Evolutionary conservation across 2,888 invertebrate genomes (phyloP).

Genomic region (Caenorhabditis imperialis): DNA sequence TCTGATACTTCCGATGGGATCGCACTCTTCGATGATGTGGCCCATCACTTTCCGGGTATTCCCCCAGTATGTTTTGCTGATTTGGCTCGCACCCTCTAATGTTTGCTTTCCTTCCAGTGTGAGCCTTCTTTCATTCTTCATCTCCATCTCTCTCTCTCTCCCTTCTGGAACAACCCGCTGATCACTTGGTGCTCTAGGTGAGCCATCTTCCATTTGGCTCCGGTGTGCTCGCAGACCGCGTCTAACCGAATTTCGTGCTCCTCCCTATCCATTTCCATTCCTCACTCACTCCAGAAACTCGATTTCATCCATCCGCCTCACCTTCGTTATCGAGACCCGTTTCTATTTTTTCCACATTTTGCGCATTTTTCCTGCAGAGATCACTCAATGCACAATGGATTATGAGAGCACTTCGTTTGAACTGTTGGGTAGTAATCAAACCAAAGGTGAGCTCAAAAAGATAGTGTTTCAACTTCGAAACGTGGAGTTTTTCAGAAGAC

Average conservation of each 20-base stretch:
- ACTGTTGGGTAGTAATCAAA: constrained; percentile 21
- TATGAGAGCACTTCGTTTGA: constrained; percentile 48
- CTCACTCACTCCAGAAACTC: constrained; percentile 26
- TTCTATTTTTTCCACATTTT: constrained; percentile 5
- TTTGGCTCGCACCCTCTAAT: no score
- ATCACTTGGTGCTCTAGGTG: no score
- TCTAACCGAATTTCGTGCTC: constrained; percentile 36
- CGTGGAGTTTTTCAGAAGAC: constrained; percentile 18
- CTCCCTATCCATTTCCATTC: constrained; percentile 37
- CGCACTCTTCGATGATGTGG: no score
- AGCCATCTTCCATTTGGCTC: constrained; percentile 15
- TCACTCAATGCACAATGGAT: constrained; percentile 42
- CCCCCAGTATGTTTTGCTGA: no score
- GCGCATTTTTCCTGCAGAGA: neutral
- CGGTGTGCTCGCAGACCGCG: constrained; percentile 37
- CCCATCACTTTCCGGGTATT: no score
- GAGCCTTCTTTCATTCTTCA: no score
- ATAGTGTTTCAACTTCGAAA: neutral
- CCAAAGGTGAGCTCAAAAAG: constrained; percentile 12
- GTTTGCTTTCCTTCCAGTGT: no score
- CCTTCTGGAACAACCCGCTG: no score
- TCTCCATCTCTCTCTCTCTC: no score
- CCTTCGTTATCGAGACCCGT: no score
- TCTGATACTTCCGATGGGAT: no score
- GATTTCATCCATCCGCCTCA: constrained; percentile 27